Conservation (phyloP, 2,113 vertebrate genomes). For the Lophochroa leadbeateri region DNA sequence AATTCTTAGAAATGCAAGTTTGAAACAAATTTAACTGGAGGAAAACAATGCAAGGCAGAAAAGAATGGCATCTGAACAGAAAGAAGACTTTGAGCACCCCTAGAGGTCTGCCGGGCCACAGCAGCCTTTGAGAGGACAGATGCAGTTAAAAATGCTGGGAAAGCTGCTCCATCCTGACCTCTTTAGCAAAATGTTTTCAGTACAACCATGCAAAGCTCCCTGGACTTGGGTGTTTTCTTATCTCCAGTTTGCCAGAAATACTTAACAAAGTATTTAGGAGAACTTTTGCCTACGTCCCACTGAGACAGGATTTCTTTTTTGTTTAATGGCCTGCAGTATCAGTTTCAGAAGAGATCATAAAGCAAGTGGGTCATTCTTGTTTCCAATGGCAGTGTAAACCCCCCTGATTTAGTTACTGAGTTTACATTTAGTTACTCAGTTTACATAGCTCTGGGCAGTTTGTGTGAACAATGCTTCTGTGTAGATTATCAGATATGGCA, state of each 20-base stretch:
- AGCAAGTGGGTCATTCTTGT: neutral
- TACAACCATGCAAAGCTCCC: neutral
- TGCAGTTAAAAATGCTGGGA: too few species aligned
- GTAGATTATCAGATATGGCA: neutral
- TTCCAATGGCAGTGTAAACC: neutral
- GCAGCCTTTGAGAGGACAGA: neutral
- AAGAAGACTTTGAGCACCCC: conserved; percentile 18
- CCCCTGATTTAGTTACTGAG: neutral
- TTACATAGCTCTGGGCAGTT: neutral
- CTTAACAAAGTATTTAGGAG: neutral
- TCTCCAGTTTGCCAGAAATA: neutral
- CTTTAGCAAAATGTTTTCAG: neutral
- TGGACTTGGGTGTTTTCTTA: neutral
- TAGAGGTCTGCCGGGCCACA: neutral
- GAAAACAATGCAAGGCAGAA: neutral
- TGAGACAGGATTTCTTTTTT: neutral
- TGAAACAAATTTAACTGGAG: neutral
- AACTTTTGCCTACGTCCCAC: neutral
- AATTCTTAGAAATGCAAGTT: neutral
- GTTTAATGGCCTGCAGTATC: neutral
- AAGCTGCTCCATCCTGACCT: neutral
- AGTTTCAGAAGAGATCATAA: neutral
- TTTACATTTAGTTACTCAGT: neutral
- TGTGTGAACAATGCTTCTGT: neutral
- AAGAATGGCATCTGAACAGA: neutral